Evolutionary conservation across 2,113 vertebrate genomes (phyloP).

Genomic region (Ellobius talpinus): DNA sequence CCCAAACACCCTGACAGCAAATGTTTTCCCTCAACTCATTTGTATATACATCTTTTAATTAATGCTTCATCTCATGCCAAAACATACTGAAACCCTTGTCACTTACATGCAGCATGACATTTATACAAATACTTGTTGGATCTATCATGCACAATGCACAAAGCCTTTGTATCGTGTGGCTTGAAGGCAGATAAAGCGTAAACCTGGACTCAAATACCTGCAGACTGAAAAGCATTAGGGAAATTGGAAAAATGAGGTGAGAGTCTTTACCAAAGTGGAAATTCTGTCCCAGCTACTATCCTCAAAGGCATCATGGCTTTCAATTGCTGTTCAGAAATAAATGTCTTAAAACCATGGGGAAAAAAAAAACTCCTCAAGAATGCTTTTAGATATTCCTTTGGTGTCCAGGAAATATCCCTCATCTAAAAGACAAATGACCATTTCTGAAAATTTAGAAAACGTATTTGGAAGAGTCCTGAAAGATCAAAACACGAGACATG

Average conservation of each 20-base stretch:
- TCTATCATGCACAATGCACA: conserved; percentile 62
- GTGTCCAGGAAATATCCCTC: neutral
- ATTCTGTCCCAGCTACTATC: neutral
- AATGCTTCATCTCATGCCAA: conserved; percentile 60
- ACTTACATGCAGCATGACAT: conserved; percentile 69
- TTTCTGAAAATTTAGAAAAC: neutral
- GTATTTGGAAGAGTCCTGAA: conserved; percentile 5
- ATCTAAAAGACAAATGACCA: conserved; percentile 1
- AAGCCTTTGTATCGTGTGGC: conserved; percentile 24
- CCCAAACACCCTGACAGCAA: conserved; percentile 59
- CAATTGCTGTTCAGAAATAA: conserved; percentile 12
- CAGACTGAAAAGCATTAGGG: neutral
- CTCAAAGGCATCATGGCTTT: conserved; percentile 3
- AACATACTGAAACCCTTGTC: conserved; percentile 63
- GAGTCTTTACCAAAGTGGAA: conserved; percentile 50
- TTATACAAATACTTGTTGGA: conserved; percentile 69
- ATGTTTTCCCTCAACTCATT: conserved; percentile 77
- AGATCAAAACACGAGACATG: neutral
- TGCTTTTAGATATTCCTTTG: conserved; percentile 20
- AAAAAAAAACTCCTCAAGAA: neutral
- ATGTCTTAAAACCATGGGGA: neutral
- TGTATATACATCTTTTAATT: conserved; percentile 75
- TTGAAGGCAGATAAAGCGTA: conserved; percentile 54
- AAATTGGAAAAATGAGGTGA: conserved; percentile 41
- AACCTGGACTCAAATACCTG: conserved; percentile 38